Percentiles rank a stretch among this genome's conserved stretches.
phyloP scores from a whole-genome alignment of 2,113 vertebrate genomes.

The Antennarius striatus region DNA sequence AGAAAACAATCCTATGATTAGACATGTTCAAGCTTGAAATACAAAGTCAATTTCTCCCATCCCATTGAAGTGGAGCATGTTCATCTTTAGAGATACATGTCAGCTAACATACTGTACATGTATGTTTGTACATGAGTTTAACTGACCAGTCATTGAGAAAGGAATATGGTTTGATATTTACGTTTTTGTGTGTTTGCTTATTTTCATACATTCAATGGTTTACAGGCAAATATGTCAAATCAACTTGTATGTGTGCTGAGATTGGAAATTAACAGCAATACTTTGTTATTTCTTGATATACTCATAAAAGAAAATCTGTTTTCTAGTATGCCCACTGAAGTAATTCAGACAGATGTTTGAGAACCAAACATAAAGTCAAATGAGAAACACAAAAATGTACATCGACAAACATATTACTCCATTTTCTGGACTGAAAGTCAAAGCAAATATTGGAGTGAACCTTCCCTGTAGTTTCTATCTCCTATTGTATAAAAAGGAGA shows the following conservation, averaged over 20 bases:
- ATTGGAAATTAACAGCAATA: constrained; percentile 5
- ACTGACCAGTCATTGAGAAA: constrained; percentile 39
- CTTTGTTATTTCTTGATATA: too few relatives aligned
- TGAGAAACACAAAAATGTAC: too few relatives aligned
- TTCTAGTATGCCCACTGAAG: too few relatives aligned
- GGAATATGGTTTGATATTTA: constrained; percentile 39
- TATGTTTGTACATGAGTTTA: constrained; percentile 15
- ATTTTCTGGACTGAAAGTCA: too few relatives aligned
- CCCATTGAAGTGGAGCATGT: constrained; percentile 17
- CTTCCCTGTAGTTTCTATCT: too few relatives aligned
- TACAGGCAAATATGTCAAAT: constrained; percentile 5
- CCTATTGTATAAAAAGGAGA: constrained; percentile 17
- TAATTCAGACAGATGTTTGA: too few relatives aligned
- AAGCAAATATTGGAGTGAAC: too few relatives aligned
- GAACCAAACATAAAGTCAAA: too few relatives aligned
- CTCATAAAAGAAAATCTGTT: too few relatives aligned
- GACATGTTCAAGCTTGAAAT: constrained; percentile 48
- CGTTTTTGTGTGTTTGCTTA: constrained; percentile 8
- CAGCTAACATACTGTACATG: constrained; percentile 2
- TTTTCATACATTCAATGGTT: constrained; percentile 14
- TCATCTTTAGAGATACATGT: constrained; percentile 44
- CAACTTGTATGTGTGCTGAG: background rate
- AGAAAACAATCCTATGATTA: constrained; percentile 22
- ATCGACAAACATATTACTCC: too few relatives aligned
- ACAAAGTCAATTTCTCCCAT: constrained; percentile 43